Percentiles rank a stretch among this genome's conserved stretches.
phyloP scores from a whole-genome alignment of 1,140 invertebrate species.

The Hylaeus volcanicus region DNA sequence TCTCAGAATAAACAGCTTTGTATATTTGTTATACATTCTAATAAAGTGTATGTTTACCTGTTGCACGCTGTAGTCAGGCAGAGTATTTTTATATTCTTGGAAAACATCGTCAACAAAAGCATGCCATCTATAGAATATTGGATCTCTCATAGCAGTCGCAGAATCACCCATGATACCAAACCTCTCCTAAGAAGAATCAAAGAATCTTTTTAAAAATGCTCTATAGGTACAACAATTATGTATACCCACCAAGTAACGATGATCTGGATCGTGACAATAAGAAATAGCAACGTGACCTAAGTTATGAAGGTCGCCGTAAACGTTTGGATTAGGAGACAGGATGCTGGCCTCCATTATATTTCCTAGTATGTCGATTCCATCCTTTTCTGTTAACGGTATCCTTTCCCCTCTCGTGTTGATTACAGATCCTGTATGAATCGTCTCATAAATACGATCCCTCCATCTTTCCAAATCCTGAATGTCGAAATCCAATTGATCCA shows the following conservation, averaged over 20 bases:
- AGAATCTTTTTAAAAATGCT: too few relatives aligned
- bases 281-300: constrained; percentile 86
- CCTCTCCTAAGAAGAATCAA: constrained; percentile 78
- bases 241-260: constrained; percentile 83
- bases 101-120: constrained; percentile 90
- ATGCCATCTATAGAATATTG: constrained; percentile 93
- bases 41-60: constrained; percentile 76
- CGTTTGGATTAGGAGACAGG: constrained; percentile 84
- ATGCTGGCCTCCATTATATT: constrained; percentile 89
- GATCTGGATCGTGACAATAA: constrained; percentile 87
- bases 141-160: constrained; percentile 90
- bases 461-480: constrained; percentile 87
- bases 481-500: constrained; percentile 85
- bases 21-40: too few relatives aligned
- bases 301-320: constrained; percentile 90
- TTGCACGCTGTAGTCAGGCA: constrained; percentile 83
- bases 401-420: constrained; percentile 79
- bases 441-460: constrained; percentile 87
- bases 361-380: constrained; percentile 90
- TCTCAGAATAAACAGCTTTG: background rate
- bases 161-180: constrained; percentile 87
- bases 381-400: constrained; percentile 83
- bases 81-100: constrained; percentile 86
- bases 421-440: constrained; percentile 86
- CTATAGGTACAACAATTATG: background rate